A percentile compares a stretch with the other conserved stretches of the same genome.
These are phyloP conservation scores for Eptesicus fuscus DNA, from an alignment of 2,113 vertebrate species.

Conservation along the genomic window DNA sequence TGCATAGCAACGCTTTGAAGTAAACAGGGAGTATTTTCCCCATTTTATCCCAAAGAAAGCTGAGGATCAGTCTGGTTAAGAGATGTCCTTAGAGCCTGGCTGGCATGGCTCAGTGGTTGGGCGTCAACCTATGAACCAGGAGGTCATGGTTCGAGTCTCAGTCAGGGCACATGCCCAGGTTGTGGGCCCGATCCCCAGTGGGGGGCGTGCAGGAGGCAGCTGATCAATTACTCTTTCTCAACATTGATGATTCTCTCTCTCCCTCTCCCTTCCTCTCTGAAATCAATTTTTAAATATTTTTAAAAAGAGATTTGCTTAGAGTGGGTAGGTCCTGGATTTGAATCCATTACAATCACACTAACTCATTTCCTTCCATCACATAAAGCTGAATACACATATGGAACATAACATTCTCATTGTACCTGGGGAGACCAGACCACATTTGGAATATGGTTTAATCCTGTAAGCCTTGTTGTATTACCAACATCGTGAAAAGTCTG, in stretches of 20 bases:
- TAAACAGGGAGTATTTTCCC: background rate
- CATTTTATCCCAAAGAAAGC: constrained; percentile 15
- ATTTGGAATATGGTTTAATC: background rate
- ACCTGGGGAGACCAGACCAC: too few relatives aligned
- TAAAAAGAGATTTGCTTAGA: background rate
- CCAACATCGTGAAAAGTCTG: too few relatives aligned
- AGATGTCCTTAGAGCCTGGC: background rate
- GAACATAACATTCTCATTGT: background rate
- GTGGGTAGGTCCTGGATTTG: background rate
- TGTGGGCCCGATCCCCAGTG: too few relatives aligned
- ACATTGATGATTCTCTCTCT: too few relatives aligned
- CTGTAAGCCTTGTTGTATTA: background rate
- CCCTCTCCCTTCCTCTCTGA: too few relatives aligned
- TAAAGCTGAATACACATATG: background rate
- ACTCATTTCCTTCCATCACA: background rate
- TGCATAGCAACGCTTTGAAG: background rate
- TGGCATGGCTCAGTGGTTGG: too few relatives aligned
- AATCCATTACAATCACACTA: background rate
- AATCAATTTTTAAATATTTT: too few relatives aligned
- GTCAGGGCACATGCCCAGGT: too few relatives aligned
- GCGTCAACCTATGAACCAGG: too few relatives aligned
- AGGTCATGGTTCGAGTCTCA: too few relatives aligned
- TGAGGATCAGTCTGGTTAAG: background rate
- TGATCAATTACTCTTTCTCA: too few relatives aligned
- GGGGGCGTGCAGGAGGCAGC: too few relatives aligned